Base-by-base conservation (phyloP, 2,113 vertebrate species). In the Agelaius phoeniceus region DNA sequence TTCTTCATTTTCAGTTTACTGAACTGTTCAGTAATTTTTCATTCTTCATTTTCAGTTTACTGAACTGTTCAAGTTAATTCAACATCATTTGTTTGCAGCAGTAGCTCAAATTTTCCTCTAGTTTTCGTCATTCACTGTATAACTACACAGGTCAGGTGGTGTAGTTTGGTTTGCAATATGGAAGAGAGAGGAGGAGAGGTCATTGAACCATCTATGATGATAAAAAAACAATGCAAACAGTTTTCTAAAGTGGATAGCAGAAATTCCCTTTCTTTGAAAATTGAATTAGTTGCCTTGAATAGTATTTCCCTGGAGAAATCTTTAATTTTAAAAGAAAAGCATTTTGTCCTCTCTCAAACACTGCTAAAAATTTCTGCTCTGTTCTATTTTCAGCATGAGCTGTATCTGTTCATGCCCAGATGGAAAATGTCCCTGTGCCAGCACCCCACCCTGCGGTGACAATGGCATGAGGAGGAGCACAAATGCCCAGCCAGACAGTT, bases 361-460 rank as follows among this genome's bases (percentile, higher is more conserved):
- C 23, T 35, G 3, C 26, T 39, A 58, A 93, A 73, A 88, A 77
- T 21, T 80, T 57, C n/a, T 69, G 7, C 11, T 76, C 16, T 54
- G 31, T 33, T 90, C 31, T 84, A 12, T 77, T 83, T 93, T 83
- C 41, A 62, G 21, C 43, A 74, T 33, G 13, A 86, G 14, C 27
- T 43, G 6, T 58, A 63, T 54, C 14, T 8, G 2, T 74, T 76
- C 72, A 46, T 63, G 30, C 30, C 61, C 62, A 74, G 21, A 84
- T 0, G 22, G 57, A 84, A 84, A 87, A 66, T 0, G 1, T 46
- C 10, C 16, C 14, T 41, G 23, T 39, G 52, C 33, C 68, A 80
- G 51, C 46, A 71, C 20, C 49, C 20, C 2, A 0, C 44, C 67
- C 37, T 69, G n/a, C 0, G 0, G 55, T 2, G 9, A 27, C 2